Conservation (phyloP, 2,797 vertebrate species). For the Mionectes olivaceus region DNA sequence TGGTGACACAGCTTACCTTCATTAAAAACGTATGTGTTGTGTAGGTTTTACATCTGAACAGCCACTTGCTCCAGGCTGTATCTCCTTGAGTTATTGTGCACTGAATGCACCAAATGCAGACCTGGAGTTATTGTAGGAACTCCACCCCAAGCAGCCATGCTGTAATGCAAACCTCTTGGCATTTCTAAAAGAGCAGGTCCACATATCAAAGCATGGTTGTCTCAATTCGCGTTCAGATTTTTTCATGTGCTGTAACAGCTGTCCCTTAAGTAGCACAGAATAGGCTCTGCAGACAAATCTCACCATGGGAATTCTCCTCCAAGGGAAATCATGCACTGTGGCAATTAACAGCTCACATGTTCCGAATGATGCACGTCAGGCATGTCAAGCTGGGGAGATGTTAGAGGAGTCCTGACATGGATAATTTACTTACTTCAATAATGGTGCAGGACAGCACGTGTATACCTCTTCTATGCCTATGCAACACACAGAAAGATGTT, state of each 20-base stretch:
- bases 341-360: conserved; percentile 48
- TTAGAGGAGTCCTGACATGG: neutral
- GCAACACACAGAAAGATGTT: neutral
- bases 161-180: conserved; percentile 25
- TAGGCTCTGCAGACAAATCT: neutral
- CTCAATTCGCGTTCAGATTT: conserved; percentile 39
- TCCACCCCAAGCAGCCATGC: neutral
- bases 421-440: neutral
- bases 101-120: neutral
- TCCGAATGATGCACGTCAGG: neutral
- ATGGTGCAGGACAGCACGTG: neutral
- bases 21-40: neutral
- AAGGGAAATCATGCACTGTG: conserved; percentile 11
- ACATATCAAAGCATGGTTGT: conserved; percentile 28
- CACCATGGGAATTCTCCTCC: conserved; percentile 49
- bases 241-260: conserved; percentile 63
- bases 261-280: conserved; percentile 24
- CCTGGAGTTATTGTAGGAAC: neutral
- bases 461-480: neutral
- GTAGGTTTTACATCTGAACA: neutral
- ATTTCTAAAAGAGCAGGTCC: conserved; percentile 36
- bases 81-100: neutral
- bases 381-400: neutral
- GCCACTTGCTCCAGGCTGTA: neutral
- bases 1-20: neutral